Evolutionary conservation across 2,888 invertebrate species (phyloP).

Genomic region (Amorpha juglandis): DNA sequence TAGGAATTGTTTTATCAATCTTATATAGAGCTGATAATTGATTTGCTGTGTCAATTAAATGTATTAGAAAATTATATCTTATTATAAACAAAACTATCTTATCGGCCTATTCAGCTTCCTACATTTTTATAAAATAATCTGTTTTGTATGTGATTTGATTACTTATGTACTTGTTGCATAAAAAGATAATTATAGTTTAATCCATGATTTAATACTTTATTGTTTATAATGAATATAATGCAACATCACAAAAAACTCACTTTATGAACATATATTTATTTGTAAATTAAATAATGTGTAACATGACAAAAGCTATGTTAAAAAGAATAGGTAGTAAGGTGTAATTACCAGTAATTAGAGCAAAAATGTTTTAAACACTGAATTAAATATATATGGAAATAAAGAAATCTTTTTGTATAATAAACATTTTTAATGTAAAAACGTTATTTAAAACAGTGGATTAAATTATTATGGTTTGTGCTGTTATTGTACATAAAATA

Average conservation of each 20-base stretch:
- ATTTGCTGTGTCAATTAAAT: too few species aligned
- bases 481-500: constrained; percentile 15
- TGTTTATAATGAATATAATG: neutral
- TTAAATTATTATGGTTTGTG: constrained; percentile 14
- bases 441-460: neutral
- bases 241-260: constrained; percentile 4
- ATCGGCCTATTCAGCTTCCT: neutral
- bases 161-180: neutral
- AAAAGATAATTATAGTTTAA: neutral
- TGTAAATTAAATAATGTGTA: constrained; percentile 5
- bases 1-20: too few species aligned
- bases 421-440: neutral
- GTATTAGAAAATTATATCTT: too few species aligned
- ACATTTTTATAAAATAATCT: neutral
- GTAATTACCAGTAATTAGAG: neutral
- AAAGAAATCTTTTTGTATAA: neutral
- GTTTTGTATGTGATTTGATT: neutral
- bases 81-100: neutral
- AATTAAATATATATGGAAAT: neutral
- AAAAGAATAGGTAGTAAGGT: neutral
- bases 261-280: constrained; percentile 12
- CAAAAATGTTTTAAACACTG: neutral
- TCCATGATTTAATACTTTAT: neutral
- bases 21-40: too few species aligned
- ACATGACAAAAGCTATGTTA: constrained; percentile 12